Base-by-base conservation (phyloP, 2,797 vertebrate species). In the Alfaro cultratus region DNA sequence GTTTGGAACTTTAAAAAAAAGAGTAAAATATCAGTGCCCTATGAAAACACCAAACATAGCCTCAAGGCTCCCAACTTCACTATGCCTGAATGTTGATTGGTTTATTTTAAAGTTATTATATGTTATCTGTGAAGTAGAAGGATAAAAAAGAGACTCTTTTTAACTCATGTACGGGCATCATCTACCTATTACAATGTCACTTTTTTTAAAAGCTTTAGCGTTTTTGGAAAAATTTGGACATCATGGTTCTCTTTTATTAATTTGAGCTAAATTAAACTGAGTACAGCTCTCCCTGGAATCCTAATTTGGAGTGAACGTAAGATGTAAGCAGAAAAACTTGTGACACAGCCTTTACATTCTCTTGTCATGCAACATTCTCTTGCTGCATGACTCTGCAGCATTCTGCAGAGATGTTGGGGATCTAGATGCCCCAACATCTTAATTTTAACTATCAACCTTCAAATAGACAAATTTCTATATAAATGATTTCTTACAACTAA, bases 11-110 rank as follows among this genome's bases (percentile, higher is more conserved):
- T 39, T 41, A 60, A 11, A 73, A 82, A 39, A 86, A 83, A 51
- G 10, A 11, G 67, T 75, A 49, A 83, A 83, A 81, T 81, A 86
- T 84, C 80, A 82, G 34, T 73, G 82, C 82, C 77, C 78, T 74
- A 71, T 82, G 82, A 60, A 88, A 90, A 89, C 89, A 87, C 86
- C 85, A 88, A 74, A 80, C 80, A 79, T 68, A 31, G 79, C 88
- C 74, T 77, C 39, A 47, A 90, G 78, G 72, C 77, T 77, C 41
- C 39, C 49, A 23, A 23, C 16, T 21, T 18, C 11, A 64, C 73
- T 57, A 3, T 31, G 51, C 71, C 4, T 79, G 89, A 85, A 89
- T 88, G 45, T 62, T 81, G 89, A 89, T 82, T 49, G 82, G 74
- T 23, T 74, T 76, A 85, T 82, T 57, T 47, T 60, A 41, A 51